Conservation (phyloP, 2,888 invertebrate genomes). For the Ennomos erosarius region DNA sequence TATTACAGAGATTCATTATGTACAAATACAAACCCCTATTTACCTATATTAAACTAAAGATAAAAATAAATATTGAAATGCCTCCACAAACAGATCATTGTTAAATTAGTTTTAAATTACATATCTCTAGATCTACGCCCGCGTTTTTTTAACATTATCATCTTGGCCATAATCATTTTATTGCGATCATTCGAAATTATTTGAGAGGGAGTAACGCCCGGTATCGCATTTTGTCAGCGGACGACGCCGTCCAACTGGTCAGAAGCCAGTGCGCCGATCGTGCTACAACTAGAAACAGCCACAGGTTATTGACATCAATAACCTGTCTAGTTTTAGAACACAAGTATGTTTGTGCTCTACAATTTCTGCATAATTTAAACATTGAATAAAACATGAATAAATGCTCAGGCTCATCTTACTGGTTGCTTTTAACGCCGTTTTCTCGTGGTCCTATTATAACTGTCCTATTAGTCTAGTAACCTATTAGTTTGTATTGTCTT, state of each 20-base stretch:
- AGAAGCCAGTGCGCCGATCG: constrained; percentile 17
- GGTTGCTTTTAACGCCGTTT: no score
- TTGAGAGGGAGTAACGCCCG: constrained; percentile 10
- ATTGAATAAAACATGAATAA: background rate
- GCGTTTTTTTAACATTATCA: background rate
- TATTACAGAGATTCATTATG: no score
- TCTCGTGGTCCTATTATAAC: no score
- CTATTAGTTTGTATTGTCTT: no score
- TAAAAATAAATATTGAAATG: no score
- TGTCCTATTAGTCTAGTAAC: no score
- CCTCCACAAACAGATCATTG: no score
- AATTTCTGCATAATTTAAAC: background rate
- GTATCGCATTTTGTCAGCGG: background rate
- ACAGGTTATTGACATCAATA: constrained; percentile 34
- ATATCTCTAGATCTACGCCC: no score
- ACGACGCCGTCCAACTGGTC: constrained; percentile 31
- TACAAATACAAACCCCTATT: no score
- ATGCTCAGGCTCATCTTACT: no score
- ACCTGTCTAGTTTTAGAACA: background rate
- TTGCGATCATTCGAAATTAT: background rate
- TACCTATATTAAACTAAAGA: no score
- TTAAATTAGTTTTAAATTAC: no score
- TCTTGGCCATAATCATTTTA: background rate
- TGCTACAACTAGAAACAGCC: constrained; percentile 28
- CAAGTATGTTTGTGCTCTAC: background rate